Evolutionary conservation across 2,113 vertebrate species (phyloP).

Genomic region (Damaliscus lunatus): DNA sequence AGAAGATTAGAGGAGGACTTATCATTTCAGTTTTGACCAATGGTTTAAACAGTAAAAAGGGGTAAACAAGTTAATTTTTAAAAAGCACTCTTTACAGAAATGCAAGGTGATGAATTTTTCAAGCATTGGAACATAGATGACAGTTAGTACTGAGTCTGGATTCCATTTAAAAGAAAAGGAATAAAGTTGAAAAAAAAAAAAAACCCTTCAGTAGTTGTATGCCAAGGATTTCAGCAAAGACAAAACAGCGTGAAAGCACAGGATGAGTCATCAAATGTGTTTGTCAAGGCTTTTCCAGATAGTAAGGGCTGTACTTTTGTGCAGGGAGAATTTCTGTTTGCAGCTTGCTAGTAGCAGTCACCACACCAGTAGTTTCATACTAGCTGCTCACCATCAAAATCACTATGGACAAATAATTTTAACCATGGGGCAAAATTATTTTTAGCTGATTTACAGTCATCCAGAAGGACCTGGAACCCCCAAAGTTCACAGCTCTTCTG

Average conservation of each 20-base stretch:
- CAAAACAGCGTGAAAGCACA: conserved; percentile 2
- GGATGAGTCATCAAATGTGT: not conserved
- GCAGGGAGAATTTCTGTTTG: not conserved
- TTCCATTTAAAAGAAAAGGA: conserved; percentile 3
- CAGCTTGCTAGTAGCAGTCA: not conserved
- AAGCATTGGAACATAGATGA: not conserved
- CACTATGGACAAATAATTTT: not conserved
- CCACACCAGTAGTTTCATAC: not conserved
- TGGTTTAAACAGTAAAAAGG: not conserved
- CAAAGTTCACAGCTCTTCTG: not conserved
- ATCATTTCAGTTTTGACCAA: not conserved
- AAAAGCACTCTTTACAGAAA: not conserved
- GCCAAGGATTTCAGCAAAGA: conserved; percentile 13
- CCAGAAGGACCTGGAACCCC: not conserved
- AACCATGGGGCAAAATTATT: not conserved
- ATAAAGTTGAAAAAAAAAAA: not conserved
- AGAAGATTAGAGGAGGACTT: not conserved
- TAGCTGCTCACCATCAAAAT: not conserved
- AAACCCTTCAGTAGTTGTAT: not conserved
- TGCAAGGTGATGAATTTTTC: not conserved
- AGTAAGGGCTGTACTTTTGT: not conserved
- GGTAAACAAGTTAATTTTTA: not conserved
- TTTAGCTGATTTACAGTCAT: not conserved
- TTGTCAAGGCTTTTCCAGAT: not conserved
- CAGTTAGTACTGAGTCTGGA: not conserved